These are phyloP conservation scores for Hirundichthys speculiger DNA, from an alignment of 2,113 vertebrate species.

Conservation along the genomic window DNA sequence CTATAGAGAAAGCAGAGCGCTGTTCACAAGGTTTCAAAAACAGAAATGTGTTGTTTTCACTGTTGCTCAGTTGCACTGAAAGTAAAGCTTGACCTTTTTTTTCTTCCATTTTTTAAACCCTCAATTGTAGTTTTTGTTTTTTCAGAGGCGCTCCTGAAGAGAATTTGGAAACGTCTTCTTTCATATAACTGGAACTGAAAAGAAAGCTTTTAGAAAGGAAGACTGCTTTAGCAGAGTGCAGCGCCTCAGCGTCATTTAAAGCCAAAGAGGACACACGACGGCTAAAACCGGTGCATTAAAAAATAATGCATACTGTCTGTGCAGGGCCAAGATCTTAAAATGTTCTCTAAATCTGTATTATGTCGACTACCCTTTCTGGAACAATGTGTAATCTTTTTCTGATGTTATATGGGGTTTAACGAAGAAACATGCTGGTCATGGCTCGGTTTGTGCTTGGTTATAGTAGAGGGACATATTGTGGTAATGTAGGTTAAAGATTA, in stretches of 20 bases:
- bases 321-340: conserved; percentile 29
- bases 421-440: not conserved
- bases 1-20: too few relatives aligned
- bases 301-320: conserved; percentile 15
- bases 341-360: conserved; percentile 32
- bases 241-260: conserved; percentile 4
- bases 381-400: conserved; percentile 28
- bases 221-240: not conserved
- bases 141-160: too few relatives aligned
- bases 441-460: not conserved
- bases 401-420: conserved; percentile 4
- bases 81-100: too few relatives aligned
- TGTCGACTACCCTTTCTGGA: not conserved
- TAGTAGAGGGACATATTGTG: not conserved
- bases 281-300: conserved; percentile 26
- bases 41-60: too few relatives aligned
- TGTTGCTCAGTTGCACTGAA: too few relatives aligned
- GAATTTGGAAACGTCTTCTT: too few relatives aligned
- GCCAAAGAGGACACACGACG: not conserved
- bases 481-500: not conserved
- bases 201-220: not conserved
- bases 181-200: not conserved
- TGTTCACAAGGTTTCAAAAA: too few relatives aligned
- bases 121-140: too few relatives aligned
- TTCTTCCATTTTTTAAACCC: too few relatives aligned